A percentile compares a stretch with the other conserved stretches of the same genome.
phyloP scores from a whole-genome alignment of 30 jellyfish, hydroid and myxozoan genomes.

The Mastigias papua region DNA sequence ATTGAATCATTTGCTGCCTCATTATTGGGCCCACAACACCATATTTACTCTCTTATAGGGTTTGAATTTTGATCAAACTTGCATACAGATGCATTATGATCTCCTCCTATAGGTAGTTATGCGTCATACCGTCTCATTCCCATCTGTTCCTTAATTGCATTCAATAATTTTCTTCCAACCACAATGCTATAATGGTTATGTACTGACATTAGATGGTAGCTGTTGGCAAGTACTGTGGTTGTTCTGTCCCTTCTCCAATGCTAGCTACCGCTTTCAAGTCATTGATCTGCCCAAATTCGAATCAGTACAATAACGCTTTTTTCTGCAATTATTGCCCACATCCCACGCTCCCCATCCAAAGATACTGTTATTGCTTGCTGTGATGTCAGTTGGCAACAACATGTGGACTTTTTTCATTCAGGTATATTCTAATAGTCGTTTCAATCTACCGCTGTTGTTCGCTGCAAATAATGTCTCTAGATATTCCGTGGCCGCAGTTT shows the following conservation, averaged over 20 bases:
- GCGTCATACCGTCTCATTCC: background rate
- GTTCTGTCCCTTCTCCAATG: background rate
- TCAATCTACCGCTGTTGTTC: too few relatives aligned
- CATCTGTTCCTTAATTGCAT: background rate
- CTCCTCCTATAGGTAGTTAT: background rate
- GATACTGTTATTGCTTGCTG: background rate
- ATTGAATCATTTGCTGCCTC: background rate
- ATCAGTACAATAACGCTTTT: background rate
- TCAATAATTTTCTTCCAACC: background rate
- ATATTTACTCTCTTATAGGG: background rate
- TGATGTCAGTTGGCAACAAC: background rate
- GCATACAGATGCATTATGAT: background rate
- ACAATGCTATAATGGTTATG: background rate
- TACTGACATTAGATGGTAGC: background rate
- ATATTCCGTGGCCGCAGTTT: background rate
- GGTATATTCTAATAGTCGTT: background rate
- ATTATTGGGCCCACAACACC: background rate
- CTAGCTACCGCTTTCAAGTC: background rate
- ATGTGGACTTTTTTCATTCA: background rate
- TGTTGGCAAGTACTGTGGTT: background rate
- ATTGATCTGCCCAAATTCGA: background rate
- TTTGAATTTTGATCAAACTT: background rate
- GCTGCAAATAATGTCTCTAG: too few relatives aligned
- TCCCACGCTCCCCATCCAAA: background rate
- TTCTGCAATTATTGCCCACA: background rate